A percentile compares a stretch with the other conserved stretches of the same genome.
phyloP scores from a whole-genome alignment of 2,113 vertebrate genomes.

The Cyphomyrus discorhynchus region DNA sequence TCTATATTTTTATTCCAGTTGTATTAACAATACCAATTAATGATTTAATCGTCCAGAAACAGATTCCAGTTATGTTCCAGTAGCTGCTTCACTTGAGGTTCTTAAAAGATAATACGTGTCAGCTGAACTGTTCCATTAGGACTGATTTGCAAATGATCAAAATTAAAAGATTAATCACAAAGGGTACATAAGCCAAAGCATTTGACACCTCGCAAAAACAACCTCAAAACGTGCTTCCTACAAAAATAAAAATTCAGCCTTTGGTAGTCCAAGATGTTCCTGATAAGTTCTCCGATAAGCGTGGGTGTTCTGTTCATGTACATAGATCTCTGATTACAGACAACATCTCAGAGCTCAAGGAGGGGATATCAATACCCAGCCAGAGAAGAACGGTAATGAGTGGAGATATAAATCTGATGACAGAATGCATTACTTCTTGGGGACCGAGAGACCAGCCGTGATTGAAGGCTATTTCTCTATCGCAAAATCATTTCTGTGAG shows the following conservation, averaged over 20 bases:
- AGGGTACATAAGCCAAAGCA: neutral
- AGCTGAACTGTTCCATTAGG: neutral
- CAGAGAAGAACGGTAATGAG: neutral
- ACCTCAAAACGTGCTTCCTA: neutral
- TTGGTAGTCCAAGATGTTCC: neutral
- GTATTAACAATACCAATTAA: neutral
- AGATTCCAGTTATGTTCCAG: neutral
- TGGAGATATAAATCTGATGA: slow-evolving; percentile 4
- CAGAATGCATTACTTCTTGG: neutral
- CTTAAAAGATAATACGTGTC: neutral
- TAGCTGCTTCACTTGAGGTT: neutral
- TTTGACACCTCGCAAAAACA: neutral
- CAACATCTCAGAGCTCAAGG: neutral
- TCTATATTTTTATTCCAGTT: neutral
- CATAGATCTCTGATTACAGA: neutral
- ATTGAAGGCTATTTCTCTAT: neutral
- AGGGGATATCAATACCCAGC: neutral
- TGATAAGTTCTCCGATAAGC: neutral
- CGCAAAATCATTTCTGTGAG: neutral
- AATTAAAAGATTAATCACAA: neutral
- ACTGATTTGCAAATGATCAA: neutral
- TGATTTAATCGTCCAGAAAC: neutral
- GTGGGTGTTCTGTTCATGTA: neutral
- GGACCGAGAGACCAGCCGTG: neutral
- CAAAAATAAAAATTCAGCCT: neutral